Evolutionary conservation across 2,113 vertebrate species (phyloP).

Genomic region (Monarcha castaneiventris): DNA sequence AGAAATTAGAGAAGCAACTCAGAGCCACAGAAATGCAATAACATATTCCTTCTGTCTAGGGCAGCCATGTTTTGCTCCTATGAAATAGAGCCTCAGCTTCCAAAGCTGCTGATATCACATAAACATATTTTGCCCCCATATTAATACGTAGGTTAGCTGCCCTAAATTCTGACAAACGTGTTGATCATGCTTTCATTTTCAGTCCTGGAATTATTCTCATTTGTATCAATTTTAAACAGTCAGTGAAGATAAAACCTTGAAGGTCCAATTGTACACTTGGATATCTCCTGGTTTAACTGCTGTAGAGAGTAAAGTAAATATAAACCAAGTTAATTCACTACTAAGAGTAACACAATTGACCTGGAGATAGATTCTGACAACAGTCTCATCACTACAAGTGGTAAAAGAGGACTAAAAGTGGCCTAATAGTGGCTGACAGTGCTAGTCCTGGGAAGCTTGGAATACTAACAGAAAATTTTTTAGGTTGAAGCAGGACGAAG

Average conservation of each 20-base stretch:
- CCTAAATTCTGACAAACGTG: neutral
- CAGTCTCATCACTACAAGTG: neutral
- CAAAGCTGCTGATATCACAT: neutral
- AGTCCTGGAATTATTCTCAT: neutral
- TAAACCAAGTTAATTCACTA: neutral
- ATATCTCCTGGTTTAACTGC: neutral
- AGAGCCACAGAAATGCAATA: neutral
- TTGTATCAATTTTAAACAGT: neutral
- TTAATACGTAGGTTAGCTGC: neutral
- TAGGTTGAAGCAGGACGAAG: neutral
- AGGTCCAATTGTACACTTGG: neutral
- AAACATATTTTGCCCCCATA: accelerated
- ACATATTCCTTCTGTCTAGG: neutral
- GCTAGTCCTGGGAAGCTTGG: neutral
- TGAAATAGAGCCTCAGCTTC: neutral
- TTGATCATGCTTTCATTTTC: neutral
- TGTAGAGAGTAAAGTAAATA: neutral
- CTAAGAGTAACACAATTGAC: neutral
- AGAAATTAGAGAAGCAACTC: neutral
- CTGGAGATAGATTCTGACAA: neutral
- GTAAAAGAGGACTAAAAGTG: neutral
- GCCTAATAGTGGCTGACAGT: neutral
- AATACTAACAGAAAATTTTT: neutral
- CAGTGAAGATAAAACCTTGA: neutral
- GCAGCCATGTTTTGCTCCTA: neutral